Evolutionary conservation across 1,140 invertebrate genomes (phyloP).

Genomic region (Drosophila athabasca): DNA sequence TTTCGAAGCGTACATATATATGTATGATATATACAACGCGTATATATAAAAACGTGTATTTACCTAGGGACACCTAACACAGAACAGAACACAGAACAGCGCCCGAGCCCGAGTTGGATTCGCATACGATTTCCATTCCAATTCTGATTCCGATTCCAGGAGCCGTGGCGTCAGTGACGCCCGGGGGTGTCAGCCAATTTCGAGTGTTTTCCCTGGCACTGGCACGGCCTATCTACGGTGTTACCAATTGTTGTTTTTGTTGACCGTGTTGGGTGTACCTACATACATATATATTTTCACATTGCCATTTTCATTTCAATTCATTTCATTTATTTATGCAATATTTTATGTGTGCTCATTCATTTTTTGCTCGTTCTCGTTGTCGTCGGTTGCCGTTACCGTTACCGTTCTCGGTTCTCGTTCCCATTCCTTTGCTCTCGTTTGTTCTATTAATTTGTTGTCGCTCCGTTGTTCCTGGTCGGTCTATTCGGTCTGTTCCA

Average conservation of each 20-base stretch:
- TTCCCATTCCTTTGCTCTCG: slow-evolving; percentile 33
- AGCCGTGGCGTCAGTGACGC: slow-evolving; percentile 50
- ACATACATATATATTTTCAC: slow-evolving; percentile 50
- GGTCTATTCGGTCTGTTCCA: slow-evolving; percentile 35
- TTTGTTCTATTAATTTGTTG: slow-evolving; percentile 78
- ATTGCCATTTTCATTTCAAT: slow-evolving; percentile 81
- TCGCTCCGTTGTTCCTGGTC: slow-evolving; percentile 49
- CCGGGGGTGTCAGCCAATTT: slow-evolving; percentile 78
- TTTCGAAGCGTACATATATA: slow-evolving; percentile 49
- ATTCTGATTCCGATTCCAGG: slow-evolving; percentile 36
- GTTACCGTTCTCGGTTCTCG: slow-evolving; percentile 43
- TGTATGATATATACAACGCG: slow-evolving; percentile 10
- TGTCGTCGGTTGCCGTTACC: slow-evolving; percentile 30
- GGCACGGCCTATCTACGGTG: slow-evolving; percentile 25
- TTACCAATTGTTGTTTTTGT: slow-evolving; percentile 67
- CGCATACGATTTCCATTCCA: too few relatives aligned
- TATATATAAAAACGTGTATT: slow-evolving; percentile 61
- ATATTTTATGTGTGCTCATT: slow-evolving; percentile 81
- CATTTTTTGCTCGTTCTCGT: slow-evolving; percentile 59
- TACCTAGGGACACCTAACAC: slow-evolving; percentile 59
- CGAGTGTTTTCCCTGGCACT: slow-evolving; percentile 57
- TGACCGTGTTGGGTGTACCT: slow-evolving; percentile 23
- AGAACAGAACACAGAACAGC: too few relatives aligned
- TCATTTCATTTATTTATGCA: slow-evolving; percentile 82
- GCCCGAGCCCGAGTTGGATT: neutral